Base-by-base conservation (phyloP, 2,888 invertebrate species). In the Eupithecia inturbata region DNA sequence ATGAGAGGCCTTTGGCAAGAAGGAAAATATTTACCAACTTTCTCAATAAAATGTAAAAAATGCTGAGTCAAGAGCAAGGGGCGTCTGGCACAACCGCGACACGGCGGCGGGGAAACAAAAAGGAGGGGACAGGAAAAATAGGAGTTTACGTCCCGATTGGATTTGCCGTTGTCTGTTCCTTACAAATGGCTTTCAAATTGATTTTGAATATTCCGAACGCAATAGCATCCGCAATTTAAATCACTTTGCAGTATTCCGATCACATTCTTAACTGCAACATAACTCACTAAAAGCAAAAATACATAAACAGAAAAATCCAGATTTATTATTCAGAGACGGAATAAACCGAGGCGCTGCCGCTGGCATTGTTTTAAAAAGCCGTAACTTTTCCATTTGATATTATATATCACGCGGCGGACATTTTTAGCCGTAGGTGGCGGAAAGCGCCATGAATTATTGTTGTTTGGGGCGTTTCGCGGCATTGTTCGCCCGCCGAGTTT, bases 361-460 rank as follows among this genome's bases (percentile, higher is more conserved):
- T 86, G 84, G 88, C 89, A 92, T 94, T 94, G 92, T 94, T 94
- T 93, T 93, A 92, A 93, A 92, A 92, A 86, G 89, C 89, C 87
- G 90, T 93, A 92, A 93, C 92, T 94, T 92, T 92, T 88, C 91
- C 91, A 90, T 94, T 91, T 91, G 88, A 91, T 92, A 91, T 91
- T 92, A 93, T 94, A 94, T 92, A 94, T 94, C 92, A 93, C 82
- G 85, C 84, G 87, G 92, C 94, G 92, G 94, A 94, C 94, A 94
- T 92, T 94, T 94, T 94, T 94, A 94, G 92, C 93, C 89, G 93
- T 94, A 92, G 93, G 93, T 93, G 93, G 93, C 92, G 93, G 94
- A 90, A 94, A 93, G 87, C 91, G 91, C 92, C 91, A 93, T 94
- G 94, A 94, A 93, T 93, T 94, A 94, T 94, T 93, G 92, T 93